A percentile compares a stretch with the other conserved stretches of the same genome.
phyloP scores from a whole-genome alignment of 2,797 vertebrate species.

The Chaunax sp. region DNA sequence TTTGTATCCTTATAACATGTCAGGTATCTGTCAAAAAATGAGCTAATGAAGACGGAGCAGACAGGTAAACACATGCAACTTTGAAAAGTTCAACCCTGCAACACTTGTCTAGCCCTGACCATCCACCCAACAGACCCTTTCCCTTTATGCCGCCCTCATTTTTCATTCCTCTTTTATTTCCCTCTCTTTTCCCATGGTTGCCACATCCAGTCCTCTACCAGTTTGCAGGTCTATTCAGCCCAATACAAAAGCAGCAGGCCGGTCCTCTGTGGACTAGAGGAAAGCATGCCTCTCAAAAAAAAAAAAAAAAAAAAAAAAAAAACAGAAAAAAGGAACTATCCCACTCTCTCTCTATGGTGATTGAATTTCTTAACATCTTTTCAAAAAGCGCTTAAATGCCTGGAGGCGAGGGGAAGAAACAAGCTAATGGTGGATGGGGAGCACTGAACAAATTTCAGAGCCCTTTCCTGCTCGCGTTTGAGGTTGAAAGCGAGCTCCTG shows the following conservation, averaged over 20 bases:
- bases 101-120: slow-evolving; percentile 65
- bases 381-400: slow-evolving; percentile 99
- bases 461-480: slow-evolving; percentile 99
- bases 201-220: slow-evolving; percentile 75
- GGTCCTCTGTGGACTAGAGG: slow-evolving; percentile 95
- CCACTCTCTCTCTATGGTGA: slow-evolving; percentile 97
- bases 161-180: slow-evolving; percentile 81
- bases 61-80: slow-evolving; percentile 67
- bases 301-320: slow-evolving; percentile 65
- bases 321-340: slow-evolving; percentile 73
- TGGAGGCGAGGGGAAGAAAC: slow-evolving; percentile 99
- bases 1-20: slow-evolving; percentile 31
- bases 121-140: slow-evolving; percentile 61
- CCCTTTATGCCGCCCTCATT: slow-evolving; percentile 70
- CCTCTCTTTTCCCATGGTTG: slow-evolving; percentile 79
- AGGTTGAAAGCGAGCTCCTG: slow-evolving; percentile 99
- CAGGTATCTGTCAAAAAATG: slow-evolving; percentile 53
- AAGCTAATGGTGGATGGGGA: slow-evolving; percentile 99
- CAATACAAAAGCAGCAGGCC: slow-evolving; percentile 96
- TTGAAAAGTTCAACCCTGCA: slow-evolving; percentile 71
- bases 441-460: slow-evolving; percentile 99
- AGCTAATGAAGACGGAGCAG: slow-evolving; percentile 52
- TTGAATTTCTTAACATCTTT: slow-evolving; percentile 99
- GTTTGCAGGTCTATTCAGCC: slow-evolving; percentile 92
- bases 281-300: slow-evolving; percentile 90